Percentiles rank a stretch among this genome's conserved stretches.
phyloP scores from a whole-genome alignment of 2,888 invertebrate species.

The Phragmatobia fuliginosa region DNA sequence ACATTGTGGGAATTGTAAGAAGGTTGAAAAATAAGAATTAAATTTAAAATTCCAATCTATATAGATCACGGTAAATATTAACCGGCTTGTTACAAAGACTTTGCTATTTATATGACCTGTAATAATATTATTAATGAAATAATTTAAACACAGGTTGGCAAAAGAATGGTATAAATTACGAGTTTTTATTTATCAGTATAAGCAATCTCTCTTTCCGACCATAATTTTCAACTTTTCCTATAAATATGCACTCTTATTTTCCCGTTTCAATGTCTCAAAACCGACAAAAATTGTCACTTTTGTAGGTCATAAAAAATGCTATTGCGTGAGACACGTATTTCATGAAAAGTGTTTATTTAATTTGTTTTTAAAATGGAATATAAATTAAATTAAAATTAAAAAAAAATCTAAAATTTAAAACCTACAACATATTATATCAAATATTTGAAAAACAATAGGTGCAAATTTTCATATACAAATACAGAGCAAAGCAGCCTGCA shows the following conservation, averaged over 20 bases:
- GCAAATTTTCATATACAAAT: neutral
- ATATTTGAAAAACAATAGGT: neutral
- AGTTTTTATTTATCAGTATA: too few relatives aligned
- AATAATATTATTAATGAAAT: neutral
- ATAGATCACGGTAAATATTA: constrained; percentile 2
- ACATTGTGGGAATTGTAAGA: constrained; percentile 16
- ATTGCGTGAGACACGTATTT: too few relatives aligned
- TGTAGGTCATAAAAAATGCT: too few relatives aligned
- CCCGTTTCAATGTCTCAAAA: neutral
- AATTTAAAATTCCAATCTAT: constrained; percentile 16
- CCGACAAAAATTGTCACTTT: neutral
- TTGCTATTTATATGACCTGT: neutral
- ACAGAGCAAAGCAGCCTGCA: constrained; percentile 35
- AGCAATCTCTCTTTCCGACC: too few relatives aligned
- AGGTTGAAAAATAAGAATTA: constrained; percentile 9
- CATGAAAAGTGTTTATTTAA: neutral
- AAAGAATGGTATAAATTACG: neutral
- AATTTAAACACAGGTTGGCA: neutral
- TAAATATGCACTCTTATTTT: neutral
- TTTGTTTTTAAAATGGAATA: too few relatives aligned
- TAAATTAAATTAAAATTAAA: too few relatives aligned
- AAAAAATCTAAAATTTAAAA: too few relatives aligned
- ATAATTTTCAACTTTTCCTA: too few relatives aligned
- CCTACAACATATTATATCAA: too few relatives aligned
- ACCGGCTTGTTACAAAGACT: constrained; percentile 5